Evolutionary conservation across 37 sponge, comb jelly and placozoan genomes (phyloP).

Genomic region (Petrosia ficiformis): DNA sequence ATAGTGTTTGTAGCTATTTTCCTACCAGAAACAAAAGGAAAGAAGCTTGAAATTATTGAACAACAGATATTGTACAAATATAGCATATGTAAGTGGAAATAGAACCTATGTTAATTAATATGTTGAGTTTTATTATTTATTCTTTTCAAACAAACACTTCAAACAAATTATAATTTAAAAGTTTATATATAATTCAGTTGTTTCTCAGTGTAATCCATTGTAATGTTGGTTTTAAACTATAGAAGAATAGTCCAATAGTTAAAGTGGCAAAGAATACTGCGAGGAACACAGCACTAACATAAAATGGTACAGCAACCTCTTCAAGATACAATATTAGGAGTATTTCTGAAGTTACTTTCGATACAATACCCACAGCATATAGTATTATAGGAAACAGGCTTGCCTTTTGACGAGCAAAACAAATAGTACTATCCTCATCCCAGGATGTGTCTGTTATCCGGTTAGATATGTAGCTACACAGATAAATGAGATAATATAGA

Average conservation of each 20-base stretch:
- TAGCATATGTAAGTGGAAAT: not conserved
- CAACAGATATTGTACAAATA: slow-evolving; percentile 23
- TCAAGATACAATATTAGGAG: slow-evolving; percentile 2
- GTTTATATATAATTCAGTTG: too few relatives aligned
- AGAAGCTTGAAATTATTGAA: slow-evolving; percentile 82
- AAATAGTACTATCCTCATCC: not conserved
- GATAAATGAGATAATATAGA: slow-evolving; percentile 24
- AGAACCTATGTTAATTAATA: not conserved
- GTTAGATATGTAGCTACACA: slow-evolving; percentile 13
- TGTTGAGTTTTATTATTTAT: not conserved
- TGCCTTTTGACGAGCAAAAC: slow-evolving; percentile 9
- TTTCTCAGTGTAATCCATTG: too few relatives aligned
- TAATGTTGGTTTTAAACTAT: slow-evolving; percentile 4
- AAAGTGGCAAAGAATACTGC: not conserved
- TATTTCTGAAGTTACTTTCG: slow-evolving; percentile 18
- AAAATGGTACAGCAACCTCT: not conserved
- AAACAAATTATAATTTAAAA: too few relatives aligned
- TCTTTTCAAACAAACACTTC: not conserved
- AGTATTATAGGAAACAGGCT: not conserved
- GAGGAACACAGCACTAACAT: slow-evolving; percentile 21
- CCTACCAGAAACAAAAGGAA: slow-evolving; percentile 89
- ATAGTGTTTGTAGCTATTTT: slow-evolving; percentile 72
- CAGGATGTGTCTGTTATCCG: not conserved
- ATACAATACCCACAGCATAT: slow-evolving; percentile 2
- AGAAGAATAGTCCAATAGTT: not conserved